These are phyloP conservation scores for Rhodeus uyekii DNA, from an alignment of 2,797 vertebrate species.

Conservation along the genomic window DNA sequence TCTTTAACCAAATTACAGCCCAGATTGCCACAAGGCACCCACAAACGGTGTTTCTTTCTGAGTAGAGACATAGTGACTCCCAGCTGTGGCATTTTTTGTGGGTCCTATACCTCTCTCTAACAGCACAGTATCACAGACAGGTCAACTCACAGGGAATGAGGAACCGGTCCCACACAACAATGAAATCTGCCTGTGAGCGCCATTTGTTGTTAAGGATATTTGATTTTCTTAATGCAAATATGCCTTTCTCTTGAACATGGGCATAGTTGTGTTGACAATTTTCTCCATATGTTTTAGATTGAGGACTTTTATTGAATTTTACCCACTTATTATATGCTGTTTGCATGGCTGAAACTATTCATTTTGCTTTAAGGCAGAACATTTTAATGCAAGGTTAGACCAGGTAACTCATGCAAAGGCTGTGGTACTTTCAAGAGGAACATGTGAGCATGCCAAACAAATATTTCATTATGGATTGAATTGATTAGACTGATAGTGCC, in stretches of 20 bases:
- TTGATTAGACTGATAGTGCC: not conserved
- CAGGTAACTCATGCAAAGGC: not conserved
- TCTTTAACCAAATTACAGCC: constrained; percentile 65
- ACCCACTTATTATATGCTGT: not conserved
- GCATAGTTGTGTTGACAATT: not conserved
- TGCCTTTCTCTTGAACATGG: not conserved
- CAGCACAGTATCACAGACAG: constrained; percentile 39
- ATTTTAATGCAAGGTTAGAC: not conserved
- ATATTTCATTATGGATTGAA: not conserved
- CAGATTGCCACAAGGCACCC: constrained; percentile 49
- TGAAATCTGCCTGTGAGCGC: not conserved
- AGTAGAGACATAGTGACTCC: constrained; percentile 44
- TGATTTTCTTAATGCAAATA: not conserved
- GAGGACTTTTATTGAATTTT: not conserved
- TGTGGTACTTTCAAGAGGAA: constrained; percentile 1
- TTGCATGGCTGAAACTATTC: not conserved
- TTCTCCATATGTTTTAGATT: constrained; percentile 16
- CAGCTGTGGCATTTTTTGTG: constrained; percentile 25
- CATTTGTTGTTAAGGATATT: constrained; percentile 2
- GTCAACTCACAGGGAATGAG: constrained; percentile 29
- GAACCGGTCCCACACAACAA: not conserved
- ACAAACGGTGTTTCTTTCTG: constrained; percentile 37
- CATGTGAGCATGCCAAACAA: not conserved
- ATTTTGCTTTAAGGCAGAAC: not conserved
- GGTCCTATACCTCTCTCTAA: constrained; percentile 14